Percentiles rank a stretch among this genome's conserved stretches.
Conservation (phyloP, 2,888 invertebrate species). For the Synergus gifuensis region DNA sequence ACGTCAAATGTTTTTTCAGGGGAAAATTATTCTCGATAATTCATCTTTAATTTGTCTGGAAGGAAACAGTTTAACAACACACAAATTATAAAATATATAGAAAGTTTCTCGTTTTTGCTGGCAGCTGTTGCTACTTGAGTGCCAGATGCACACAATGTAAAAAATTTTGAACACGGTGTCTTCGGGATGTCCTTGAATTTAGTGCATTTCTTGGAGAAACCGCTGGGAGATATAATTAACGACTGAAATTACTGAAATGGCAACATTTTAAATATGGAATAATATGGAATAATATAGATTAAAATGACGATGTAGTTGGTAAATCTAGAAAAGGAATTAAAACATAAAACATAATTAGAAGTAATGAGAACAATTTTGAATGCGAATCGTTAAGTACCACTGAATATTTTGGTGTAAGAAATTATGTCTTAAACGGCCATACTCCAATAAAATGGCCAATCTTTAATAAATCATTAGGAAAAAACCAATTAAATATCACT, state of each 20-base stretch:
- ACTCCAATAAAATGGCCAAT: too few relatives aligned
- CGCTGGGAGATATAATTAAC: constrained; percentile 18
- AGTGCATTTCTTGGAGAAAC: constrained; percentile 36
- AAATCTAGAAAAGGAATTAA: neutral
- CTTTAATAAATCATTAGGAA: too few relatives aligned
- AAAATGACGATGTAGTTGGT: neutral
- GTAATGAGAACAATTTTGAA: too few relatives aligned
- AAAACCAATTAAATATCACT: too few relatives aligned
- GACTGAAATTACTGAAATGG: constrained; percentile 14
- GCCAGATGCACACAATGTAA: constrained; percentile 33
- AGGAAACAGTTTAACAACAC: constrained; percentile 10
- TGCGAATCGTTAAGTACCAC: too few relatives aligned
- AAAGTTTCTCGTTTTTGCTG: constrained; percentile 8
- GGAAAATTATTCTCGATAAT: too few relatives aligned
- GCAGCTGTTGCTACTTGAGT: constrained; percentile 35
- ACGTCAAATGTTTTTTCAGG: too few relatives aligned
- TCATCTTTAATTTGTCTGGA: neutral
- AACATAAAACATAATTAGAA: neutral
- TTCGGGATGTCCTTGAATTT: constrained; percentile 25
- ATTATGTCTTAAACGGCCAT: too few relatives aligned
- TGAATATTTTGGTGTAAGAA: too few relatives aligned
- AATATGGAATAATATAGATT: neutral
- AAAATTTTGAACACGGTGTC: constrained; percentile 19
- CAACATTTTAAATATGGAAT: neutral
- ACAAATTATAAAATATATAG: neutral